These are phyloP conservation scores for Phania funesta DNA, from an alignment of 2,888 invertebrate species.

Conservation along the genomic window DNA sequence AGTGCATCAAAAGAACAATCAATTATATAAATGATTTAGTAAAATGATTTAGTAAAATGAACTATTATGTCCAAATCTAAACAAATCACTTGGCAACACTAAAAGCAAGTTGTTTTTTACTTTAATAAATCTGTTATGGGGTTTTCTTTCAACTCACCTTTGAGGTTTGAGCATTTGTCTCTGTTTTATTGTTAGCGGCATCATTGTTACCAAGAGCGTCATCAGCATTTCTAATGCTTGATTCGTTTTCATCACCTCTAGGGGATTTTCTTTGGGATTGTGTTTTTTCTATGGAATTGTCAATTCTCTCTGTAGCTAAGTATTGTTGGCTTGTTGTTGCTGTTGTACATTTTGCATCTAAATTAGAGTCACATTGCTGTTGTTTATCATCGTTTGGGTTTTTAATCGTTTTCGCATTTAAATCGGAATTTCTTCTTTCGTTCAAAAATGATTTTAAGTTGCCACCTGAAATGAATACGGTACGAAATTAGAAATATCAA, in stretches of 20 bases:
- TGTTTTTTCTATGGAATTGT: constrained; percentile 17
- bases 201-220: constrained; percentile 26
- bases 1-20: too few species aligned
- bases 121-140: neutral
- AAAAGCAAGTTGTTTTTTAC: neutral
- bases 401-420: constrained; percentile 72
- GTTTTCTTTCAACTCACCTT: constrained; percentile 52
- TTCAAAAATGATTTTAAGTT: constrained; percentile 68
- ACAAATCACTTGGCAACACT: too few species aligned
- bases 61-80: too few species aligned
- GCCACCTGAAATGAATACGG: constrained; percentile 63
- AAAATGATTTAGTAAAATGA: too few species aligned
- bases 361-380: constrained; percentile 72
- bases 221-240: constrained; percentile 41
- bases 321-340: constrained; percentile 60
- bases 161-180: constrained; percentile 59
- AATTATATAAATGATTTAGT: too few species aligned
- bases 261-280: constrained; percentile 57
- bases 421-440: constrained; percentile 77
- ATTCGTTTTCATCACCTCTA: constrained; percentile 36
- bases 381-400: constrained; percentile 58
- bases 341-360: constrained; percentile 51
- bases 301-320: constrained; percentile 43
- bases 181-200: constrained; percentile 41
- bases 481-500: constrained; percentile 5